phyloP scores from a whole-genome alignment of 2,888 invertebrate genomes.

The Ferrisia virgata region DNA sequence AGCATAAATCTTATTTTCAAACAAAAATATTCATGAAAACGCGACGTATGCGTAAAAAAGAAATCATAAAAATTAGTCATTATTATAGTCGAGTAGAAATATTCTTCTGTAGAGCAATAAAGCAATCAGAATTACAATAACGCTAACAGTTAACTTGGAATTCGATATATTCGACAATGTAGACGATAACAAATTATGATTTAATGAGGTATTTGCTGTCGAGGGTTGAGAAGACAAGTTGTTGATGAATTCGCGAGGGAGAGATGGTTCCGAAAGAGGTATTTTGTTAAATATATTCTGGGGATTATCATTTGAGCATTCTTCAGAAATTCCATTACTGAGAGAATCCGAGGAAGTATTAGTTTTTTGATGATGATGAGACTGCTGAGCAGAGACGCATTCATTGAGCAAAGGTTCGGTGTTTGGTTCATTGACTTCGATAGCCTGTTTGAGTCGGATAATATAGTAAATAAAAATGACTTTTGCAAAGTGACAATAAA shows the following conservation, averaged over 20 bases:
- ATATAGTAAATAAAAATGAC: not conserved
- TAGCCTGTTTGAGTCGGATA: not conserved
- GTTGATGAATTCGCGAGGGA: not conserved
- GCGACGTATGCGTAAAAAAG: not conserved
- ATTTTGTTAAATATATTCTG: not conserved
- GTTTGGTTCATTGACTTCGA: not conserved
- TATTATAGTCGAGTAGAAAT: constrained; percentile 25
- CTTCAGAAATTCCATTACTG: not conserved
- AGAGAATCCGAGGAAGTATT: not conserved
- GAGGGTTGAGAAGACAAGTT: not conserved
- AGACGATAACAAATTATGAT: not conserved
- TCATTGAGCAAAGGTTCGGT: not conserved
- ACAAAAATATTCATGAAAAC: not conserved
- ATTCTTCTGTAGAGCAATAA: constrained; percentile 24
- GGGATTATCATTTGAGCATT: not conserved
- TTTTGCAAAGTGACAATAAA: not conserved
- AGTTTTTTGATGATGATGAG: too few relatives aligned
- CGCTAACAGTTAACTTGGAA: constrained; percentile 35
- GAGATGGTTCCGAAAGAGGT: not conserved
- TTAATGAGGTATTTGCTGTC: not conserved
- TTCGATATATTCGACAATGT: constrained; percentile 21
- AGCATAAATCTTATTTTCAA: not conserved
- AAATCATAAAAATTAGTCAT: not conserved
- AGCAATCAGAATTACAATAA: constrained; percentile 30
- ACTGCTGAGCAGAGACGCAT: not conserved